These are phyloP conservation scores for Rutpela maculata DNA, from an alignment of 2,888 invertebrate genomes.

Conservation along the genomic window DNA sequence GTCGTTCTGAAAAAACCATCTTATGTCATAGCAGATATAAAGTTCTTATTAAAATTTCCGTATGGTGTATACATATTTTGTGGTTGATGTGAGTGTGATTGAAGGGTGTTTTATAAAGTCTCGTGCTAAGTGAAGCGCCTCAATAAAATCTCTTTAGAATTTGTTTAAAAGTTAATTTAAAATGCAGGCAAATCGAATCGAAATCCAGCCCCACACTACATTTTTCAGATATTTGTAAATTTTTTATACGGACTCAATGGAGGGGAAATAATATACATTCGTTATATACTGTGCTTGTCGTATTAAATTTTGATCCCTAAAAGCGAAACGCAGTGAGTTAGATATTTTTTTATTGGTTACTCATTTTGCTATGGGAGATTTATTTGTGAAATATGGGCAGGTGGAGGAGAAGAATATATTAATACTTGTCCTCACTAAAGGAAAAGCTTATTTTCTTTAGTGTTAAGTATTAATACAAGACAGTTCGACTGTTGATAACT, in stretches of 20 bases:
- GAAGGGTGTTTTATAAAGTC: neutral
- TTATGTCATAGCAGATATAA: neutral
- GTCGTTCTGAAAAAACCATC: neutral
- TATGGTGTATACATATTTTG: neutral
- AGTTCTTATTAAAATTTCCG: neutral
- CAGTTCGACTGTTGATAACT: too few species aligned
- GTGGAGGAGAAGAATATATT: too few species aligned
- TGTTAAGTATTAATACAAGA: too few species aligned
- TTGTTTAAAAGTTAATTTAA: slow-evolving; percentile 30
- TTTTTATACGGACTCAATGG: neutral
- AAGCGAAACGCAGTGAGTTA: neutral
- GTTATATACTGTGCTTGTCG: neutral
- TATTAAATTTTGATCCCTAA: neutral
- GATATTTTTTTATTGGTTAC: too few species aligned
- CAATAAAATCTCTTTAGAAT: slow-evolving; percentile 4
- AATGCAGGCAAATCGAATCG: slow-evolving; percentile 14
- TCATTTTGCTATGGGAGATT: too few species aligned
- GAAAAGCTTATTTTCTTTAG: too few species aligned
- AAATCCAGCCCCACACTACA: neutral
- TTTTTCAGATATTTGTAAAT: neutral
- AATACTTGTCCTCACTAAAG: too few species aligned
- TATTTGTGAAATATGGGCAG: too few species aligned
- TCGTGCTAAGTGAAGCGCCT: slow-evolving; percentile 15
- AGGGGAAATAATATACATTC: neutral
- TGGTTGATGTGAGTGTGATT: neutral